A percentile compares a stretch with the other conserved stretches of the same genome.
Conservation (phyloP, 64 coral and sea anemone genomes). For the Platygyra sinensis region DNA sequence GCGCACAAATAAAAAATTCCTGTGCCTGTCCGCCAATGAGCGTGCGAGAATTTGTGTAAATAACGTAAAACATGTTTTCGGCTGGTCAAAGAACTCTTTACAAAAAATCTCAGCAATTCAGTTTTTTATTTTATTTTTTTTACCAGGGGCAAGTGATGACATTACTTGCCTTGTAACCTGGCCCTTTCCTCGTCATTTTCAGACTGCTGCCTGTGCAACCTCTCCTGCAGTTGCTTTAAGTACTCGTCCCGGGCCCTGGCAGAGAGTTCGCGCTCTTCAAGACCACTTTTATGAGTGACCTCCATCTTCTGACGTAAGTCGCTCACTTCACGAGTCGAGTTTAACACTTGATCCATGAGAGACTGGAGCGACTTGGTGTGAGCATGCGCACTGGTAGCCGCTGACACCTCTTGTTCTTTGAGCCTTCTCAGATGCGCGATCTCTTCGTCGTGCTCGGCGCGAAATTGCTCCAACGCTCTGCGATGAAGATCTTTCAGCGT, state of each 20-base stretch:
- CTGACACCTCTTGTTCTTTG: conserved; percentile 83
- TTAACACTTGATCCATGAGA: conserved; percentile 93
- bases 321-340: conserved; percentile 88
- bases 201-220: conserved; percentile 84
- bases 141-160: not conserved
- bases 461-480: conserved; percentile 65
- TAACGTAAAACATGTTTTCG: too few relatives aligned
- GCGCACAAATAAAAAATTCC: too few relatives aligned
- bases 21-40: too few relatives aligned
- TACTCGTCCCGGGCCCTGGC: conserved; percentile 90
- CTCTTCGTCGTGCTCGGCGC: conserved; percentile 73
- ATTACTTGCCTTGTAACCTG: conserved; percentile 71
- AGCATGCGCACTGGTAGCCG: conserved; percentile 77
- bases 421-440: conserved; percentile 75
- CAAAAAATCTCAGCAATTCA: not conserved
- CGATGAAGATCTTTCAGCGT: conserved; percentile 88
- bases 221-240: conserved; percentile 84
- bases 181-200: conserved; percentile 94
- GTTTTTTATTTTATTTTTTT: not conserved
- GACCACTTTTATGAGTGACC: conserved; percentile 77
- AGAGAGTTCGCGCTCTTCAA: conserved; percentile 86
- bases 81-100: too few relatives aligned
- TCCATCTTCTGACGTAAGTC: conserved; percentile 85
- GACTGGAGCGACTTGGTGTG: conserved; percentile 97
- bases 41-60: too few relatives aligned